Percentiles rank a stretch among this genome's conserved stretches.
Evolutionary conservation across 2,888 invertebrate species (phyloP).

Genomic region (Drosophila paramelanica): DNA sequence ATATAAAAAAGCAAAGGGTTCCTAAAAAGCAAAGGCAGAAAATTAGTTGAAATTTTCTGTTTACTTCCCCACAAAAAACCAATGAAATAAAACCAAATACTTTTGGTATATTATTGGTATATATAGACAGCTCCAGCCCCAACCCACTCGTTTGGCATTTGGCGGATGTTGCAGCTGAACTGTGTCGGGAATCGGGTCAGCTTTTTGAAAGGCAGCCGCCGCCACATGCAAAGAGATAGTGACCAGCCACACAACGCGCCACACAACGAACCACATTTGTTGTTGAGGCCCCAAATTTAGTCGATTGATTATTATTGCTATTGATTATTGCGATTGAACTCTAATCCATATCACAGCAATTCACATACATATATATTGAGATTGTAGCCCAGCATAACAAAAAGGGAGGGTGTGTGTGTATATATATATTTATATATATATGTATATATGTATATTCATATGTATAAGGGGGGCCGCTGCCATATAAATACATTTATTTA

Average conservation of each 20-base stretch:
- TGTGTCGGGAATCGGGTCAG: constrained; percentile 48
- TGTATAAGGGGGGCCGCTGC: constrained; percentile 1
- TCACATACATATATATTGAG: background rate
- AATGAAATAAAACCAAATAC: too few species aligned
- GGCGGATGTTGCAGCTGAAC: constrained; percentile 29
- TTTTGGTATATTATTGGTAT: too few species aligned
- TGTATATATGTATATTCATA: too few species aligned
- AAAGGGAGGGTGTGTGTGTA: background rate
- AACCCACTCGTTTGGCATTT: background rate
- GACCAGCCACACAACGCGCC: background rate
- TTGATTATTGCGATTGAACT: constrained; percentile 64
- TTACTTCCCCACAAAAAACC: too few species aligned
- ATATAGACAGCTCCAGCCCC: too few species aligned
- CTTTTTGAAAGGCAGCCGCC: constrained; percentile 43
- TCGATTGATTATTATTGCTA: constrained; percentile 53
- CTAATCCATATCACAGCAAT: constrained; percentile 51
- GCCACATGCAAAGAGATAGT: background rate
- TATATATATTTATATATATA: too few species aligned
- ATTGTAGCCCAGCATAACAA: background rate
- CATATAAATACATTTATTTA: constrained; percentile 14
- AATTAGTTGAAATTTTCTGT: too few species aligned
- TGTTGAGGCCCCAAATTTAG: constrained; percentile 10
- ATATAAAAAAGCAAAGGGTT: too few species aligned
- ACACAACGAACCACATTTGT: constrained; percentile 7
- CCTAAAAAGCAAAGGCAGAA: too few species aligned